Conservation (phyloP, 2,113 vertebrate genomes). For the Psittacara wagleri region DNA sequence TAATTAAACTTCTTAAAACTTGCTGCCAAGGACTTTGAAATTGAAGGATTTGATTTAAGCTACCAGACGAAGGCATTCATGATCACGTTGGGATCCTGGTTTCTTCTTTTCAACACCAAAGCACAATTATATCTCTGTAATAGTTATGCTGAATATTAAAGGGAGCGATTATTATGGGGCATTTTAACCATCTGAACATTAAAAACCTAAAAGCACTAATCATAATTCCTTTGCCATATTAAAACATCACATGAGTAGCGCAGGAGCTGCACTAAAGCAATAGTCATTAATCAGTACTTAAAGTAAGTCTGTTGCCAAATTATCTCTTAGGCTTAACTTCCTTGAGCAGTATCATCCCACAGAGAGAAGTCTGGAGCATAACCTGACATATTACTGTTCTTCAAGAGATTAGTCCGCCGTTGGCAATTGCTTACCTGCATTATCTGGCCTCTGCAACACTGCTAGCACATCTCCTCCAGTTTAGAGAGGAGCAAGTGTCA, state of each 20-base stretch:
- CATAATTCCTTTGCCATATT: conserved; percentile 53
- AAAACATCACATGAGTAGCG: conserved; percentile 59
- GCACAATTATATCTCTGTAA: conserved; percentile 26
- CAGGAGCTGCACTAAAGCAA: conserved; percentile 44
- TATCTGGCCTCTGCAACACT: neutral
- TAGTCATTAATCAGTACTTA: conserved; percentile 58
- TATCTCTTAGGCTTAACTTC: conserved; percentile 52
- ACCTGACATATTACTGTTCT: conserved; percentile 13
- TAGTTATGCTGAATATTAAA: conserved; percentile 63
- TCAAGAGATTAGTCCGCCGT: neutral
- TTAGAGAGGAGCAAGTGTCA: neutral
- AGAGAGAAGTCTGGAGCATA: conserved; percentile 7
- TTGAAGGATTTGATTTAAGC: conserved; percentile 57
- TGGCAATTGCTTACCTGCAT: conserved; percentile 8
- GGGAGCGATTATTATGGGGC: neutral
- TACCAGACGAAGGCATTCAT: conserved; percentile 5
- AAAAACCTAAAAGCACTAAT: conserved; percentile 59
- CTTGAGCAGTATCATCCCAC: conserved; percentile 39
- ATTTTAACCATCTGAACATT: conserved; percentile 51
- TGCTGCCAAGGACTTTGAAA: conserved; percentile 51
- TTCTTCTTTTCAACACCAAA: conserved; percentile 46
- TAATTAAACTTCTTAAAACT: conserved; percentile 60
- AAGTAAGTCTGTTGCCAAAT: conserved; percentile 40
- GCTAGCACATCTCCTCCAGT: neutral
- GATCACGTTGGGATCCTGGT: conserved; percentile 1